Evolutionary conservation across 1,140 invertebrate species (phyloP).

Genomic region (Drosophila tani): DNA sequence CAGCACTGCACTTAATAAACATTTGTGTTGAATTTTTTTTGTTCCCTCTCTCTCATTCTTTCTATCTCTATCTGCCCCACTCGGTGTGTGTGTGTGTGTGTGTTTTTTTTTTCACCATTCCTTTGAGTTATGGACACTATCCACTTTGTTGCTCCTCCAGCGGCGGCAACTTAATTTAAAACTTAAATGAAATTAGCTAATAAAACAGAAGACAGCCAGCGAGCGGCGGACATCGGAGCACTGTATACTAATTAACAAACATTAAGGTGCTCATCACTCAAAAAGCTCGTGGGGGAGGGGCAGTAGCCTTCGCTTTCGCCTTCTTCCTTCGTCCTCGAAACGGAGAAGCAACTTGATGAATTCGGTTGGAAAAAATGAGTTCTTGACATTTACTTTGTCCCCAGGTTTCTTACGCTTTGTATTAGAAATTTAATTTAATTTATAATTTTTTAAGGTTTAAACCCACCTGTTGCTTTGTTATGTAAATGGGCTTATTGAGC

Average conservation of each 20-base stretch:
- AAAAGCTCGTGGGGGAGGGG: slow-evolving; percentile 16
- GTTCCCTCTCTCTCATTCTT: neutral
- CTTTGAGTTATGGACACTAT: slow-evolving; percentile 66
- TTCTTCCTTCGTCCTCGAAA: too few species aligned
- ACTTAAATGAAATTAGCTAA: slow-evolving; percentile 74
- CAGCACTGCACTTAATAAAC: slow-evolving; percentile 78
- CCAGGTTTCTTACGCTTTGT: neutral
- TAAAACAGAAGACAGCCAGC: slow-evolving; percentile 56
- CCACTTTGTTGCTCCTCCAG: slow-evolving; percentile 49
- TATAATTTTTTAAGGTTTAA: neutral
- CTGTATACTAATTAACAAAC: slow-evolving; percentile 65
- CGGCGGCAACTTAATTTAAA: slow-evolving; percentile 65
- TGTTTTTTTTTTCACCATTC: slow-evolving; percentile 12
- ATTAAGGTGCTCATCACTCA: slow-evolving; percentile 60
- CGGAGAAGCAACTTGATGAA: slow-evolving; percentile 6
- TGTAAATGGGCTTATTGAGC: slow-evolving; percentile 98
- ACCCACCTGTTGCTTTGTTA: slow-evolving; percentile 96
- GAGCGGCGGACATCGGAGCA: slow-evolving; percentile 14
- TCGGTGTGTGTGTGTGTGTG: slow-evolving; percentile 5
- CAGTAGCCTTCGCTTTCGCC: too few species aligned
- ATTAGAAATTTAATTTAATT: neutral
- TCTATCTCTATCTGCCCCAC: slow-evolving; percentile 1
- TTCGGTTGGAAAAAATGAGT: slow-evolving; percentile 14
- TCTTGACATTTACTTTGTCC: neutral
- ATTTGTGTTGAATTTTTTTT: slow-evolving; percentile 76